Percentiles rank a stretch among this genome's conserved stretches.
These are phyloP conservation scores for Eilema caniola DNA, from an alignment of 2,888 invertebrate genomes.

Conservation along the genomic window DNA sequence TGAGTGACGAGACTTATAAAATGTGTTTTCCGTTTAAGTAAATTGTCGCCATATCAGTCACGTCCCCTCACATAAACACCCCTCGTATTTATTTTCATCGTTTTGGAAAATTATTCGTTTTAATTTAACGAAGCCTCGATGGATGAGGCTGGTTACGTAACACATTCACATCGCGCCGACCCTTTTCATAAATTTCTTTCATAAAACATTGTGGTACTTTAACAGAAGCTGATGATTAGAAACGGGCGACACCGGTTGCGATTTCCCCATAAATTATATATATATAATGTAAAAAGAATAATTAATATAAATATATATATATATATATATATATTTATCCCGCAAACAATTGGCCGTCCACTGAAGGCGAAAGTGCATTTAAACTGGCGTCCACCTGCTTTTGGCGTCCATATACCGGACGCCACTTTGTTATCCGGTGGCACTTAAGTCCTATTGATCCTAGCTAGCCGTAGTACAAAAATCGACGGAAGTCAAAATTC, in stretches of 20 bases:
- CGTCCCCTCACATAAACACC: conserved; percentile 51
- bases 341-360: too few relatives aligned
- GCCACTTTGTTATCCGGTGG: too few relatives aligned
- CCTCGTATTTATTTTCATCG: conserved; percentile 50
- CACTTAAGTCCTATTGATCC: too few relatives aligned
- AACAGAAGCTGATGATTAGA: conserved; percentile 60
- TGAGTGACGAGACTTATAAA: conserved; percentile 47
- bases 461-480: too few relatives aligned
- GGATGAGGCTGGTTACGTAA: conserved; percentile 51
- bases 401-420: too few relatives aligned
- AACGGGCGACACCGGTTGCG: conserved; percentile 26
- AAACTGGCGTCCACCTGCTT: too few relatives aligned
- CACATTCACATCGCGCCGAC: conserved; percentile 70
- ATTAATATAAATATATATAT: too few relatives aligned
- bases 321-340: too few relatives aligned
- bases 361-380: too few relatives aligned
- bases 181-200: conserved; percentile 73
- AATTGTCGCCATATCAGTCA: conserved; percentile 57
- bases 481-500: too few relatives aligned
- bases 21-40: conserved; percentile 53
- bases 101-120: conserved; percentile 59
- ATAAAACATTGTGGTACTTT: conserved; percentile 68
- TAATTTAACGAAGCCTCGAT: conserved; percentile 56
- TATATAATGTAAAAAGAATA: too few relatives aligned
- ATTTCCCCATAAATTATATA: conserved; percentile 38